Evolutionary conservation across 2,888 invertebrate genomes (phyloP), one percentile per base, ranked within the genome.

Genomic region (Lycia hirtaria): DNA sequence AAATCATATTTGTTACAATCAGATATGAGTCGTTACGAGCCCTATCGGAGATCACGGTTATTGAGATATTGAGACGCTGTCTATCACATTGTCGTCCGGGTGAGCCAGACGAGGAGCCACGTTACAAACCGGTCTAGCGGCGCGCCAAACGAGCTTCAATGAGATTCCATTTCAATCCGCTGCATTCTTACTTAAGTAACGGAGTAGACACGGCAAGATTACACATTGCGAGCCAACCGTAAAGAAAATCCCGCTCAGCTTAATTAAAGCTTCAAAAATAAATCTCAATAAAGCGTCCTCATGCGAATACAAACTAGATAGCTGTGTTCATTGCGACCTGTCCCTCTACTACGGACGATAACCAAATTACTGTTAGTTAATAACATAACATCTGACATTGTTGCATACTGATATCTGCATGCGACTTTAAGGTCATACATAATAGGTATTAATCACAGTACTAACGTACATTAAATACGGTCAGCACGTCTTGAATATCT

Each of bases 151-250:
- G 69, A 78, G 83, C 83, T 82, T 88, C 90, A 89, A 91, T 90
- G 88, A 91, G 87, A 92, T 91, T 91, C 91, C 88, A 84, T 88
- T 89, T 88, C 87, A 87, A 87, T 86, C 84, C 86, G 80, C 83
- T 85, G 88, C 89, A 91, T 90, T 91, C 91, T 88, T 88, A 85
- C 78, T 78, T 78, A 80, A 85, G 78, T 90, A 91, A 91, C 90
- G 89, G 90, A 79, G 80, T 80, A 81, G 80, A 78, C 81, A 72
- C 72, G 72, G 69, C 67, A 75, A 79, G 80, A 77, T 71, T 68
- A 71, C 72, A 70, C 71, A 72, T 68, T 65, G 64, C 59, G 56
- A 71, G 58, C 62, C 60, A 67, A 54, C 64, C 68, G 76, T 75
- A 73, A 75, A 71, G 72, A 71, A 72, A 73, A 73, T 68, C 65